Evolutionary conservation across 2,797 vertebrate genomes (phyloP).

Genomic region (Manis javanica): DNA sequence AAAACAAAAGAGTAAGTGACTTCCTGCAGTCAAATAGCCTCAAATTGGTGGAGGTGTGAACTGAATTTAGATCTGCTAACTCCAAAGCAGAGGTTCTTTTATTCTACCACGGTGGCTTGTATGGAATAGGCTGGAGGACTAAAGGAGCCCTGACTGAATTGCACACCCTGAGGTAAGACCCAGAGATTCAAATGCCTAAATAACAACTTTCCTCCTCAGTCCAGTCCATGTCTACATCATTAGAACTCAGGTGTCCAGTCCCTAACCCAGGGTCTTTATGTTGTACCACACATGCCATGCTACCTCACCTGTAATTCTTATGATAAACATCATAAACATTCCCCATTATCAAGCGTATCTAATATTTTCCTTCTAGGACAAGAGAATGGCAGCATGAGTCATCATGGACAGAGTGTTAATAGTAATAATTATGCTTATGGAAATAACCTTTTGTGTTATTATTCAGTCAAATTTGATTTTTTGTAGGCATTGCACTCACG

Average conservation of each 20-base stretch:
- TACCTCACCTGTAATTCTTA: not conserved
- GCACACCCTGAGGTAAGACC: not conserved
- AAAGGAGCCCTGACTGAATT: not conserved
- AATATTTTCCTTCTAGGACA: constrained; percentile 6
- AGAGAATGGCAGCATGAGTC: constrained; percentile 49
- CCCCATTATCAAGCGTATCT: not conserved
- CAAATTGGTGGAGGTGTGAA: not conserved
- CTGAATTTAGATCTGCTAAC: not conserved
- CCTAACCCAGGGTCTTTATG: not conserved
- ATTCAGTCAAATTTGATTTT: not conserved
- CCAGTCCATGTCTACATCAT: not conserved
- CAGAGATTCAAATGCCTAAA: not conserved
- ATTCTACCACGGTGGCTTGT: not conserved
- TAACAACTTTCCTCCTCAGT: constrained; percentile 15
- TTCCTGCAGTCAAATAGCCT: not conserved
- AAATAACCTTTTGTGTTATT: constrained; percentile 41
- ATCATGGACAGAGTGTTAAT: constrained; percentile 16
- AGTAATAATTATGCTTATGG: constrained; percentile 44
- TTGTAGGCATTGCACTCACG: not conserved
- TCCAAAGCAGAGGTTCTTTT: not conserved
- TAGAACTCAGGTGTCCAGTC: not conserved
- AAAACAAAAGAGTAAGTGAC: constrained; percentile 18
- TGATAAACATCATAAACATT: constrained; percentile 23
- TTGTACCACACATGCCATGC: not conserved
- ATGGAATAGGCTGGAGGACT: not conserved